Percentiles rank a stretch among this genome's conserved stretches.
phyloP scores from a whole-genome alignment of 2,888 invertebrate species.

The Halictus ligatus region DNA sequence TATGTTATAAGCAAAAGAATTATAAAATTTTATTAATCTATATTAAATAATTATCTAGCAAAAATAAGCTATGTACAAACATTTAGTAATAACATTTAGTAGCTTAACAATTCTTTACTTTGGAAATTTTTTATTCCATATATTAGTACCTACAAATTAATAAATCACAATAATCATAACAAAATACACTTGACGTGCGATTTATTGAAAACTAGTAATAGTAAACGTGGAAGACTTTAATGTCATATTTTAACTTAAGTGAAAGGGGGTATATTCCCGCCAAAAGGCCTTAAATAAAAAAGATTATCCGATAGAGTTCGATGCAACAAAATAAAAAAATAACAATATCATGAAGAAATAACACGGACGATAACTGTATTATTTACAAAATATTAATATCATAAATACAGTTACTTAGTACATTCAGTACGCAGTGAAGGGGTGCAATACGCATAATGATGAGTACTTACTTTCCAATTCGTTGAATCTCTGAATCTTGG shows the following conservation, averaged over 20 bases:
- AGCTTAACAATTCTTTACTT: neutral
- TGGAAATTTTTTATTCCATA: neutral
- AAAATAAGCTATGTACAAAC: neutral
- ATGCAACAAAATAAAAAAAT: neutral
- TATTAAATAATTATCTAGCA: neutral
- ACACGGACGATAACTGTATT: neutral
- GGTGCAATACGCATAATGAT: neutral
- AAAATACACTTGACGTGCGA: neutral
- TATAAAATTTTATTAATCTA: neutral
- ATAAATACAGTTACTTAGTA: neutral
- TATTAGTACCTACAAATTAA: neutral
- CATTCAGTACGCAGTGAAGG: neutral
- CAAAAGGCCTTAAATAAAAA: neutral
- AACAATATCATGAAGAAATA: neutral
- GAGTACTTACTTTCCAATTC: constrained; percentile 85
- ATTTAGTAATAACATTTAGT: neutral
- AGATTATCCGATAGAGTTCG: neutral
- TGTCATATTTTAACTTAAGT: neutral
- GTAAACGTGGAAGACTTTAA: neutral
- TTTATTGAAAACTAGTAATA: neutral
- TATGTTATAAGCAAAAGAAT: neutral
- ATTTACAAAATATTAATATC: neutral
- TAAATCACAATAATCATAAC: neutral
- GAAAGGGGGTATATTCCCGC: neutral
- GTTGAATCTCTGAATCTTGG: constrained; percentile 86